Evolutionary conservation across 2,113 vertebrate species (phyloP).

Genomic region (Malurus elegans): DNA sequence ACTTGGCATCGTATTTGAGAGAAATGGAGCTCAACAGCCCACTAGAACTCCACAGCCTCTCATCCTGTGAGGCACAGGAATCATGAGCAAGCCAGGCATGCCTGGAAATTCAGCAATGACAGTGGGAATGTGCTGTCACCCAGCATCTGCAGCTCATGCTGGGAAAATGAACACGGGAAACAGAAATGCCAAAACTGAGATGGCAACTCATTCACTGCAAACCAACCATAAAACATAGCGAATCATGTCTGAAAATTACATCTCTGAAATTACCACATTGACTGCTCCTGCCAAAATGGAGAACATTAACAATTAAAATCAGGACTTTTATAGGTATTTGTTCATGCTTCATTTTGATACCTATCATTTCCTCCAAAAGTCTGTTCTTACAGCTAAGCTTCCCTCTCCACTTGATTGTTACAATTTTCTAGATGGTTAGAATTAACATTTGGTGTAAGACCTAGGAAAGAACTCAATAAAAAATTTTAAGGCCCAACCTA

Average conservation of each 20-base stretch:
- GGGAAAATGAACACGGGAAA: background rate
- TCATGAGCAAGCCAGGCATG: background rate
- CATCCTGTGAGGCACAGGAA: background rate
- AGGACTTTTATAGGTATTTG: background rate
- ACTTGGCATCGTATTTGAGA: background rate
- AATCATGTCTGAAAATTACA: background rate
- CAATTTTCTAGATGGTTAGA: background rate
- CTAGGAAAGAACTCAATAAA: background rate
- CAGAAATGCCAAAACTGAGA: background rate
- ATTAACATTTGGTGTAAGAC: background rate
- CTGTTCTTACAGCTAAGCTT: background rate
- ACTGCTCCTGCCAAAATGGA: background rate
- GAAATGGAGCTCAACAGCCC: background rate
- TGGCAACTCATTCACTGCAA: background rate
- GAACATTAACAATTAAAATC: background rate
- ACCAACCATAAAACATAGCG: background rate
- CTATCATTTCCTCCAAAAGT: background rate
- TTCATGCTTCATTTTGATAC: background rate
- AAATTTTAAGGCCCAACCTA: background rate
- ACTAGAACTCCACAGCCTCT: background rate
- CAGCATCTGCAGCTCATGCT: background rate
- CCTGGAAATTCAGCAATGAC: conserved; percentile 6
- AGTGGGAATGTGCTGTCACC: background rate
- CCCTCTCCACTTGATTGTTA: background rate
- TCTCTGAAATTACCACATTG: background rate